Percentiles rank a stretch among this genome's conserved stretches.
Conservation (phyloP, 2,888 invertebrate species). For the Steinernema scapterisci region DNA sequence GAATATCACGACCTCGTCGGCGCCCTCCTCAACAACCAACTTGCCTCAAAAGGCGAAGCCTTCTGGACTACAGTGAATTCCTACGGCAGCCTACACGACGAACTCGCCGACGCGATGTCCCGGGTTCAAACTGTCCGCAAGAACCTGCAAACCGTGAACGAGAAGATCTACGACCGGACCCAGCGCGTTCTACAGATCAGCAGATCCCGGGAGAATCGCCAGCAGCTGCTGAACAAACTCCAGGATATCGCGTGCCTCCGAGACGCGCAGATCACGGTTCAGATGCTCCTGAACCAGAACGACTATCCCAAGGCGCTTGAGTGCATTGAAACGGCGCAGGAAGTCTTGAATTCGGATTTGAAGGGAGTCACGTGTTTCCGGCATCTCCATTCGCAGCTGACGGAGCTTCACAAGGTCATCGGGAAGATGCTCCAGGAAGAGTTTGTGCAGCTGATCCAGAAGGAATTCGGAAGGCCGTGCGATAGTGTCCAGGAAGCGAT, state of each 20-base stretch:
- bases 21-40: conserved; percentile 72
- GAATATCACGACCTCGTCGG: conserved; percentile 64
- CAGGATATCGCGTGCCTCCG: conserved; percentile 63
- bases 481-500: conserved; percentile 13
- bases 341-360: conserved; percentile 79
- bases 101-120: conserved; percentile 76
- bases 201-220: conserved; percentile 51
- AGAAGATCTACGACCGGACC: conserved; percentile 48
- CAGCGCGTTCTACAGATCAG: conserved; percentile 53
- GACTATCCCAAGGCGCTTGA: conserved; percentile 97
- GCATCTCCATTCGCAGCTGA: conserved; percentile 91
- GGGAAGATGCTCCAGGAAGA: conserved; percentile 95
- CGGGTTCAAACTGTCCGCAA: conserved; percentile 48
- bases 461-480: conserved; percentile 77
- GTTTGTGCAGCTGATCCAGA: conserved; percentile 86
- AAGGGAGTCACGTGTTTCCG: conserved; percentile 89
- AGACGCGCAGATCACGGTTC: conserved; percentile 96
- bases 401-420: conserved; percentile 91
- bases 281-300: conserved; percentile 87
- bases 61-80: conserved; percentile 98
- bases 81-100: conserved; percentile 93
- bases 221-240: conserved; percentile 49
- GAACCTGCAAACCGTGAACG: conserved; percentile 38
- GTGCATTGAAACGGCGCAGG: conserved; percentile 92
- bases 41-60: conserved; percentile 90